phyloP scores from a whole-genome alignment of 2,797 vertebrate genomes.

The Limosa lapponica region DNA sequence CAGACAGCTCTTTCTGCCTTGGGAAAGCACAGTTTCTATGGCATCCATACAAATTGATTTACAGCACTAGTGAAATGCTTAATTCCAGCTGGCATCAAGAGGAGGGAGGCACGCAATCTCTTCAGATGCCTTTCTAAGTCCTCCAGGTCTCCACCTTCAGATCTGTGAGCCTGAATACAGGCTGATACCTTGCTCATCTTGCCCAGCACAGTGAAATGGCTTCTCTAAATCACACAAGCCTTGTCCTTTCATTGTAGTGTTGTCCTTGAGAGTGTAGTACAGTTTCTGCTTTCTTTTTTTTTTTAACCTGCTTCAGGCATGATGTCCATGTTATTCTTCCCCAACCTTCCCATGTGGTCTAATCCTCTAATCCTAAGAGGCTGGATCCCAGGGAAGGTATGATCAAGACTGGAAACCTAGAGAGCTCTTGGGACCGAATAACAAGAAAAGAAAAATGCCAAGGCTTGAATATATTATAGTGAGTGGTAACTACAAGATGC shows the following conservation, averaged over 20 bases:
- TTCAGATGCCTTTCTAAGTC: background rate
- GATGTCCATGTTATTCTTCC: background rate
- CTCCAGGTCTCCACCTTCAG: background rate
- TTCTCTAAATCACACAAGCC: background rate
- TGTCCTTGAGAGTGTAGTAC: background rate
- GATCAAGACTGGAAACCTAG: background rate
- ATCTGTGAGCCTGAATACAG: background rate
- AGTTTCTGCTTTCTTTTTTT: background rate
- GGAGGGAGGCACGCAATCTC: background rate
- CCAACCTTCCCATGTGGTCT: background rate
- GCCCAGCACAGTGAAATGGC: background rate
- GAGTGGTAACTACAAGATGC: background rate
- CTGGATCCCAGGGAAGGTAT: background rate
- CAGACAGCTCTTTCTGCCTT: background rate
- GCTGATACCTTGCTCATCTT: background rate
- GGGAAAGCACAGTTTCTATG: background rate
- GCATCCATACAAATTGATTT: slow-evolving; percentile 8
- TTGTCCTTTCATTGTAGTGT: background rate
- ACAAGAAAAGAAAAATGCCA: background rate
- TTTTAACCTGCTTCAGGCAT: background rate
- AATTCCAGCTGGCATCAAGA: background rate
- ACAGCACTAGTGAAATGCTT: background rate
- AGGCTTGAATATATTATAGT: background rate
- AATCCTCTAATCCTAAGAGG: background rate
- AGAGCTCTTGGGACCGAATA: background rate